Evolutionary conservation across 2,888 invertebrate species (phyloP), one percentile per base, ranked within the genome.

Genomic region (Sepiola atlantica): DNA sequence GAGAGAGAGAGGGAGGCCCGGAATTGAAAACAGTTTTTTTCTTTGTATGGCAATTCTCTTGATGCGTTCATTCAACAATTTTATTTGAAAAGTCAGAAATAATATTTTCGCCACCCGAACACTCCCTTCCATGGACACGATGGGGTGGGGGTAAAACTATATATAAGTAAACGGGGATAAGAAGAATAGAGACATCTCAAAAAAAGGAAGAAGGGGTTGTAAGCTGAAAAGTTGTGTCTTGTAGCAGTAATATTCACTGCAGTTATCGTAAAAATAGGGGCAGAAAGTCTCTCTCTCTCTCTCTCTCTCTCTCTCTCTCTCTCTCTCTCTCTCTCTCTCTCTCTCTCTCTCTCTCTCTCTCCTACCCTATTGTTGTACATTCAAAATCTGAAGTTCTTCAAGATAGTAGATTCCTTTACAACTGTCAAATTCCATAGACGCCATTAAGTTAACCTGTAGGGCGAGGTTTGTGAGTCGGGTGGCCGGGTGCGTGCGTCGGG

Each of bases 351-450:
- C 45, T 45, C 45, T 45, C 45, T 45, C 45, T 45, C 45, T 45
- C 45, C n/a, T n/a, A n/a, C n/a, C n/a, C n/a, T n/a, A n/a, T n/a
- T n/a, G n/a, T n/a, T 61, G 24, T 61, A 28, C 24, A 28, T 24
- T 2, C 12, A n/a, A 77, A 77, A 77, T 77, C 77, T 77, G 14
- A 77, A 77, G 77, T 77, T 77, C 77, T 77, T 28, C n/a, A 77
- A 77, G n/a, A 77, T 77, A n/a, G 77, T 77, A 77, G 14, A 77
- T 77, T 28, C 28, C 77, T 77, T 77, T 77, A 77, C 77, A 77
- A 77, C 77, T 77, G n/a, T 77, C 77, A 77, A 77, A 77, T 77
- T 77, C 77, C 77, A 77, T 77, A 77, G n/a, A 77, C 14, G 77
- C 77, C n/a, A 77, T 77, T n/a, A 77, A 77, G 77, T 77, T 77